phyloP scores from a whole-genome alignment of 2,888 invertebrate genomes.

The Penaeus monodon region DNA sequence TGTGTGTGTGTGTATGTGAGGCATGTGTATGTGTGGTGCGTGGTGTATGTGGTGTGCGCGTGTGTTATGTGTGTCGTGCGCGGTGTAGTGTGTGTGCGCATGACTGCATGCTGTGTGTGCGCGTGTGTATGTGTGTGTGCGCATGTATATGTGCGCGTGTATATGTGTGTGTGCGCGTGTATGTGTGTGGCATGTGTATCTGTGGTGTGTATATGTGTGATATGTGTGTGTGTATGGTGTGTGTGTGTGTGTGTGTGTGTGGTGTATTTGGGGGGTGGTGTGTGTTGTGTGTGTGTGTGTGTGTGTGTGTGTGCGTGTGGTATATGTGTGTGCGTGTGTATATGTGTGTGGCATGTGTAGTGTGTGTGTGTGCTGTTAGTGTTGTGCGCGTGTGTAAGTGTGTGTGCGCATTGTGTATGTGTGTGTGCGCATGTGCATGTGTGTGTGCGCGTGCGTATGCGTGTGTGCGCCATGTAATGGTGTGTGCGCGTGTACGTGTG shows the following conservation, averaged over 20 bases:
- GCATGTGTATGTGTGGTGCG: too few species aligned
- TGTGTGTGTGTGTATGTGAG: too few species aligned
- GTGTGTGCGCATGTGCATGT: neutral
- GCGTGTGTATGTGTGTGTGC: too few species aligned
- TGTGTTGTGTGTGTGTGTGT: conserved; percentile 19
- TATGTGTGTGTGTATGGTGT: neutral
- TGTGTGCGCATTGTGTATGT: neutral
- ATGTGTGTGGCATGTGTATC: too few species aligned
- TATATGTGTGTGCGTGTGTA: conserved; percentile 22
- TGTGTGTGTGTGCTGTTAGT: neutral
- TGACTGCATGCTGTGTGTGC: too few species aligned
- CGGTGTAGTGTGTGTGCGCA: too few species aligned
- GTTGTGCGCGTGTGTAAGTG: neutral
- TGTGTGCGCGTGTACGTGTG: neutral
- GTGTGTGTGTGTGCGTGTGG: conserved; percentile 13
- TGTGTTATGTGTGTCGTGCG: too few species aligned
- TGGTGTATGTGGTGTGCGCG: too few species aligned
- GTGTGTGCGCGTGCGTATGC: neutral
- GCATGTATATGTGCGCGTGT: too few species aligned
- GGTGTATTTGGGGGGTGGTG: too few species aligned
- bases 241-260: neutral
- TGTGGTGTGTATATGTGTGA: neutral
- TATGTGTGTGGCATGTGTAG: neutral
- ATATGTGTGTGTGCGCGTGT: too few species aligned
- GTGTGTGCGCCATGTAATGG: neutral